Evolutionary conservation across 2,888 invertebrate genomes (phyloP).

Genomic region (Pseudolycoriella hygida): DNA sequence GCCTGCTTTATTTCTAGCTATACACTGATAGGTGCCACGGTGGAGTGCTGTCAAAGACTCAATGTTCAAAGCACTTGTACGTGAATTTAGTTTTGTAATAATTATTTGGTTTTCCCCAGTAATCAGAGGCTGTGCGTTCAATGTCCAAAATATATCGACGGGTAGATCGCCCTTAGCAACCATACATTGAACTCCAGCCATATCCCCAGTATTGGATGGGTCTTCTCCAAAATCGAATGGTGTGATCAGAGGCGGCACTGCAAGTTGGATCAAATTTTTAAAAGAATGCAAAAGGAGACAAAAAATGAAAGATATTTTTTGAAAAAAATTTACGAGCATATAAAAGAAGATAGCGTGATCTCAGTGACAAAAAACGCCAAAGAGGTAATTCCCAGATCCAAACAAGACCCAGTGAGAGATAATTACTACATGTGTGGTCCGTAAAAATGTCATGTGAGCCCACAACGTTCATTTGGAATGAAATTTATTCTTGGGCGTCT

Average conservation of each 20-base stretch:
- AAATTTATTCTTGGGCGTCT: too few species aligned
- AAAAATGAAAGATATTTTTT: too few species aligned
- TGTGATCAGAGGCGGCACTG: constrained; percentile 35
- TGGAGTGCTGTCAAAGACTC: constrained; percentile 49
- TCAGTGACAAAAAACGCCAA: too few species aligned
- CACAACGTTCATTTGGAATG: too few species aligned
- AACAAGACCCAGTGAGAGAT: too few species aligned
- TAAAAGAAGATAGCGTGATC: too few species aligned
- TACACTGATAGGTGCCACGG: constrained; percentile 51
- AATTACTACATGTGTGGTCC: too few species aligned
- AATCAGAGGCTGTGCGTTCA: constrained; percentile 29
- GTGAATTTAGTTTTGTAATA: constrained; percentile 44
- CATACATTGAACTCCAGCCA: constrained; percentile 40
- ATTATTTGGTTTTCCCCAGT: constrained; percentile 36
- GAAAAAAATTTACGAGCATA: too few species aligned
- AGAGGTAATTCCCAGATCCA: too few species aligned
- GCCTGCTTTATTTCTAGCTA: constrained; percentile 43
- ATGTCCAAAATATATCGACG: constrained; percentile 38
- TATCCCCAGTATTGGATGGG: constrained; percentile 45
- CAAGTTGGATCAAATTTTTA: too few species aligned
- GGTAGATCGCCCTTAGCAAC: constrained; percentile 42
- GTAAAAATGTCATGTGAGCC: too few species aligned
- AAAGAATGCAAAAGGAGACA: too few species aligned
- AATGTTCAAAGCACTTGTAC: constrained; percentile 48
- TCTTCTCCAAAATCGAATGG: constrained; percentile 26